phyloP scores from a whole-genome alignment of 2,113 vertebrate species.

The Hemiscyllium ocellatum region DNA sequence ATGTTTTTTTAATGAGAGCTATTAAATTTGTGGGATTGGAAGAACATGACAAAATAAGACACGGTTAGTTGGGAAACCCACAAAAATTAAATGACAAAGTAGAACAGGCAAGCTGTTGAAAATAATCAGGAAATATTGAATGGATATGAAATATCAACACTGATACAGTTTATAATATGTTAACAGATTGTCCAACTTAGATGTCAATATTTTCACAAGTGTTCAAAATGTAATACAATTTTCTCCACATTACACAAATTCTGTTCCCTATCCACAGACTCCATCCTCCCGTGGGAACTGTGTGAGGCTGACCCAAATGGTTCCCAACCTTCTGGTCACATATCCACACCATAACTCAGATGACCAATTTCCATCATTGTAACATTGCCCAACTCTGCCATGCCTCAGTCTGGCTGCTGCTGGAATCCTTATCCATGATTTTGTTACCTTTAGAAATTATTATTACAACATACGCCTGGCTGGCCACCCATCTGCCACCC shows the following conservation, averaged over 20 bases:
- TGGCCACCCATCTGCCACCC: neutral
- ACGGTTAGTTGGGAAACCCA: neutral
- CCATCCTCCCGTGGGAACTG: neutral
- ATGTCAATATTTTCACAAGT: neutral
- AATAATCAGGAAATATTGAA: neutral
- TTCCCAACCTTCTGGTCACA: neutral
- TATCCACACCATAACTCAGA: neutral
- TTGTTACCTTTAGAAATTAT: neutral
- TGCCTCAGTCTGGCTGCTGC: too few relatives aligned
- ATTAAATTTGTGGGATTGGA: neutral
- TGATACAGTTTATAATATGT: neutral
- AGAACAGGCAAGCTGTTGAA: neutral
- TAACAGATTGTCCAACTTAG: neutral
- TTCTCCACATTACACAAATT: neutral
- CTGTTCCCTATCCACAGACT: neutral
- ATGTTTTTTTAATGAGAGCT: neutral
- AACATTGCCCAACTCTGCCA: neutral
- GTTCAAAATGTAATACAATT: neutral
- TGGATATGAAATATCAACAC: neutral
- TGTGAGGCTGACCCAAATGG: neutral
- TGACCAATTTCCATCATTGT: neutral
- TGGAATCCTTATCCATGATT: neutral
- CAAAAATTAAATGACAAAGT: neutral
- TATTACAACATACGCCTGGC: neutral
- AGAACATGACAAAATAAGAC: neutral